Evolutionary conservation across 2,797 vertebrate genomes (phyloP).

Genomic region (Enteromius trimaculatus): DNA sequence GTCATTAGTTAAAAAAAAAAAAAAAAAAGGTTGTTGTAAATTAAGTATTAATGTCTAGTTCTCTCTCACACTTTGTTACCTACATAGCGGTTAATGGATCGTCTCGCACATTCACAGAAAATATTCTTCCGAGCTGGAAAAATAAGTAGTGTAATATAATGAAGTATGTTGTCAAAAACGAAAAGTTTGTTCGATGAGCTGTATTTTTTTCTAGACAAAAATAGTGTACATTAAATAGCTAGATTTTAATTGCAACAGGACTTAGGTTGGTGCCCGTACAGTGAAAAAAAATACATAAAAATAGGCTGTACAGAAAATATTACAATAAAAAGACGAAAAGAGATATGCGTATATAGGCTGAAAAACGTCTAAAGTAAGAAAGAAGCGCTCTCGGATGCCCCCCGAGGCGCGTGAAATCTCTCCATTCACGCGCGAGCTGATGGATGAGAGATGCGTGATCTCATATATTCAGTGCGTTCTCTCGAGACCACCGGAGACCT

Average conservation of each 20-base stretch:
- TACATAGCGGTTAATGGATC: background rate
- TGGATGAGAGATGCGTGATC: conserved; percentile 28
- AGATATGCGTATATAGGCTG: background rate
- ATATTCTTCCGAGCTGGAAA: background rate
- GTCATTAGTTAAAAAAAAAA: background rate
- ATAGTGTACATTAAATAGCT: background rate
- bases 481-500: background rate
- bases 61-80: background rate
- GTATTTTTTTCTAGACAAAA: background rate
- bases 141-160: background rate
- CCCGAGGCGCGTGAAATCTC: conserved; percentile 19
- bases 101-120: background rate
- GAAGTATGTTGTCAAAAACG: background rate
- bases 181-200: background rate
- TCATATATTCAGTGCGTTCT: background rate
- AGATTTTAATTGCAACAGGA: background rate
- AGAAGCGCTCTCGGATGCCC: background rate
- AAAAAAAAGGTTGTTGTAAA: background rate
- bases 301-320: background rate
- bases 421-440: background rate
- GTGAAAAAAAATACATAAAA: background rate
- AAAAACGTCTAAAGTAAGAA: background rate
- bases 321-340: background rate
- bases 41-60: background rate
- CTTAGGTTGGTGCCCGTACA: background rate